Percentiles rank a stretch among this genome's conserved stretches.
Evolutionary conservation across 1,140 invertebrate genomes (phyloP).

Genomic region (Monomorium pharaonis): DNA sequence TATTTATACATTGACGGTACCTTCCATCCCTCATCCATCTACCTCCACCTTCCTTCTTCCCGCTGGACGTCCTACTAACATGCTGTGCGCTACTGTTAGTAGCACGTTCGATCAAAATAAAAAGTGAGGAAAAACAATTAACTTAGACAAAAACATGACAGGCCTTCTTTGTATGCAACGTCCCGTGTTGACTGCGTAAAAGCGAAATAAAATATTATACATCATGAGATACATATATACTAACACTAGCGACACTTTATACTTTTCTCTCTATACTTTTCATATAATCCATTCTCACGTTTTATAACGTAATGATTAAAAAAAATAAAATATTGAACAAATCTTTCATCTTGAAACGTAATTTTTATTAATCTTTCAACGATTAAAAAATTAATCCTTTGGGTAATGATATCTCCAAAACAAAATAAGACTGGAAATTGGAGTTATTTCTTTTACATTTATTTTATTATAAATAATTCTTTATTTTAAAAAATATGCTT

Average conservation of each 20-base stretch:
- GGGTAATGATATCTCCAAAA: neutral
- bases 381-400: neutral
- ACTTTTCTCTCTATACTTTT: neutral
- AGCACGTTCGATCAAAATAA: constrained; percentile 12
- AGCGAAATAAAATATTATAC: constrained; percentile 24
- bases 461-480: neutral
- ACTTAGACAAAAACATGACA: constrained; percentile 27
- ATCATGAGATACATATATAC: constrained; percentile 6
- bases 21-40: neutral
- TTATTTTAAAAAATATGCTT: no score
- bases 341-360: neutral
- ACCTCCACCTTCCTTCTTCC: neutral
- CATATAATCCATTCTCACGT: neutral
- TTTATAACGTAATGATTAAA: neutral
- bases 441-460: neutral
- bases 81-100: constrained; percentile 26
- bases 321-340: neutral
- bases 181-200: neutral
- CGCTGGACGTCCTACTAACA: neutral
- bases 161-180: neutral
- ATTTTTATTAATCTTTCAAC: neutral
- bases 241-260: no score
- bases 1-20: neutral
- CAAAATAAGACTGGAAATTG: neutral
- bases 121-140: constrained; percentile 27